A percentile compares a stretch with the other conserved stretches of the same genome.
phyloP scores from a whole-genome alignment of 2,113 vertebrate species.

The Microtus oregoni region DNA sequence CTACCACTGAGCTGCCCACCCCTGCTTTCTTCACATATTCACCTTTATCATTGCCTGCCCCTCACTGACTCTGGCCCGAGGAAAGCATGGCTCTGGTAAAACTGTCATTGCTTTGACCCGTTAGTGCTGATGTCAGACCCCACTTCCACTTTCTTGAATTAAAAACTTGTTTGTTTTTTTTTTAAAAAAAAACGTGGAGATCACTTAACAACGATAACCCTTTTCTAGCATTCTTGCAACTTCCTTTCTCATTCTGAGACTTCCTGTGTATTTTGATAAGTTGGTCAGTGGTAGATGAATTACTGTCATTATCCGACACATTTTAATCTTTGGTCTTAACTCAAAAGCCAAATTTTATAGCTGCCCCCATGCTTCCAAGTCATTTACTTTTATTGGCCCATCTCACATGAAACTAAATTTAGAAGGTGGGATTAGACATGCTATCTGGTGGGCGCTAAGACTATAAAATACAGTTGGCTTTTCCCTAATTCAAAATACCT shows the following conservation, averaged over 20 bases:
- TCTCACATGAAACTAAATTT: not conserved
- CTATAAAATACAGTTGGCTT: slow-evolving; percentile 66
- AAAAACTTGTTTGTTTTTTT: not conserved
- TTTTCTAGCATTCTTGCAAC: not conserved
- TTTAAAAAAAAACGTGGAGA: not conserved
- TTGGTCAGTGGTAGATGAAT: not conserved
- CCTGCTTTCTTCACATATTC: not conserved
- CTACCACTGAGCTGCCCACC: not conserved
- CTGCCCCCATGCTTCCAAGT: not conserved
- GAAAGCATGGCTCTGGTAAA: not conserved
- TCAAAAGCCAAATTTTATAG: slow-evolving; percentile 2
- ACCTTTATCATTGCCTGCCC: not conserved
- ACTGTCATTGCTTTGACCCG: not conserved
- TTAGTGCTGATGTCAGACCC: not conserved
- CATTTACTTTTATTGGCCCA: not conserved
- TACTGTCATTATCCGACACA: not conserved
- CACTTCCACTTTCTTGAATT: not conserved
- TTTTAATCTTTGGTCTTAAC: slow-evolving; percentile 36
- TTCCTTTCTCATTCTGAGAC: not conserved
- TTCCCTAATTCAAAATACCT: slow-evolving; percentile 74
- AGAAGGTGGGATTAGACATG: not conserved
- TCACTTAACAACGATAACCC: not conserved
- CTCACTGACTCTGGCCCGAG: not conserved
- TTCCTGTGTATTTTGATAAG: not conserved
- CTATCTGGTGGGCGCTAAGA: not conserved